Evolutionary conservation across 2,797 vertebrate genomes (phyloP).

Genomic region (Amblyopsis hoosieri): DNA sequence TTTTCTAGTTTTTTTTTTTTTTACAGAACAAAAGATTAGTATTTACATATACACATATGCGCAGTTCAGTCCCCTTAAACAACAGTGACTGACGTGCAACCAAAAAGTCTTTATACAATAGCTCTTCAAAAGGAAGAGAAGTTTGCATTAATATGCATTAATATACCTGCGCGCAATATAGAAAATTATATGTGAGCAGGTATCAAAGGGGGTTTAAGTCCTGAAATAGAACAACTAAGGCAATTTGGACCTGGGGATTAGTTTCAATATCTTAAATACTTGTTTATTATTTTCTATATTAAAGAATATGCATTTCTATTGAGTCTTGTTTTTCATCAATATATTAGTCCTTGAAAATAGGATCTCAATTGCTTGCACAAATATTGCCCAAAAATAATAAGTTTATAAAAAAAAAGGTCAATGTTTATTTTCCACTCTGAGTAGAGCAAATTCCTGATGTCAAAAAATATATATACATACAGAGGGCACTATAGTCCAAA

Average conservation of each 20-base stretch:
- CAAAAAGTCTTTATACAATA: slow-evolving; percentile 69
- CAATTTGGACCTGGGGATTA: slow-evolving; percentile 73
- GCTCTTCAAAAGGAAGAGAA: slow-evolving; percentile 86
- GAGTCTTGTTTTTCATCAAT: slow-evolving; percentile 65
- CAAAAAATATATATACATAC: slow-evolving; percentile 35
- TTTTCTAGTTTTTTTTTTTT: neutral
- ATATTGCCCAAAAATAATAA: slow-evolving; percentile 45
- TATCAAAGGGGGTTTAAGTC: slow-evolving; percentile 73
- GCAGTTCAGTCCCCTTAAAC: slow-evolving; percentile 73
- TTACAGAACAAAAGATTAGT: slow-evolving; percentile 61
- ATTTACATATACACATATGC: slow-evolving; percentile 79
- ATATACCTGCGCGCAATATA: slow-evolving; percentile 79
- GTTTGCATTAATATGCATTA: slow-evolving; percentile 79
- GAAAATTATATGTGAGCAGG: slow-evolving; percentile 84
- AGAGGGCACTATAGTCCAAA: slow-evolving; percentile 68
- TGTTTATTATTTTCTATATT: slow-evolving; percentile 52
- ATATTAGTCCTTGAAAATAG: slow-evolving; percentile 54
- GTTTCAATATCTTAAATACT: slow-evolving; percentile 59
- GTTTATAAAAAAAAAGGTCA: slow-evolving; percentile 20
- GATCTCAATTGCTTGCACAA: slow-evolving; percentile 62
- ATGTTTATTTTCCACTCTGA: slow-evolving; percentile 54
- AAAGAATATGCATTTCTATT: slow-evolving; percentile 57
- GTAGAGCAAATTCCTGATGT: slow-evolving; percentile 48
- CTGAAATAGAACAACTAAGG: slow-evolving; percentile 81
- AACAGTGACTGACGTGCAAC: slow-evolving; percentile 73